Conservation (phyloP, 2,113 vertebrate species). For the Ctenodactylus gundi region DNA sequence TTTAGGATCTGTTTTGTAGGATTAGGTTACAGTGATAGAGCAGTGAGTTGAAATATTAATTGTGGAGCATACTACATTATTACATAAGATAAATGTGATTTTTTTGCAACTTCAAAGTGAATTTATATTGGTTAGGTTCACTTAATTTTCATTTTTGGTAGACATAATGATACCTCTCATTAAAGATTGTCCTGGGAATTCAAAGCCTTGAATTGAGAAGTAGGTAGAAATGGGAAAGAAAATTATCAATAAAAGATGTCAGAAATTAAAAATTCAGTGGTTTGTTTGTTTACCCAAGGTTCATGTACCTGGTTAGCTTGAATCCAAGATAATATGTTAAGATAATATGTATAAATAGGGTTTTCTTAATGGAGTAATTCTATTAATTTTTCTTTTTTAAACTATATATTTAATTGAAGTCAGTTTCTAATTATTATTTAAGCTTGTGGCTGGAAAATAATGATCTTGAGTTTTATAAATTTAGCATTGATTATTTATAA, state of each 20-base stretch:
- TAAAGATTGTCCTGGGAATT: slow-evolving; percentile 29
- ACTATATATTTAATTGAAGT: neutral
- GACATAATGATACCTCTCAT: neutral
- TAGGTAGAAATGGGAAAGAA: too few relatives aligned
- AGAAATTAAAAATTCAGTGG: neutral
- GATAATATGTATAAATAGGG: neutral
- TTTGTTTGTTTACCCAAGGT: slow-evolving; percentile 2
- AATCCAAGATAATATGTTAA: slow-evolving; percentile 5
- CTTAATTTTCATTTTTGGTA: slow-evolving; percentile 45
- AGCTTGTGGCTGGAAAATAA: slow-evolving; percentile 41
- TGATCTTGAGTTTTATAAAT: slow-evolving; percentile 12
- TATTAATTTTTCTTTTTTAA: slow-evolving; percentile 25
- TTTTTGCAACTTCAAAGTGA: slow-evolving; percentile 4
- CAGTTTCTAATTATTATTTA: slow-evolving; percentile 13
- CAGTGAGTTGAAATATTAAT: neutral
- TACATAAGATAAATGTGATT: neutral
- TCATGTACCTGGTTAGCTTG: neutral
- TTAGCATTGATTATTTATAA: slow-evolving; percentile 17
- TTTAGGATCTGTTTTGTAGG: neutral
- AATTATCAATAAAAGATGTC: too few relatives aligned
- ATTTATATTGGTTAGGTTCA: neutral
- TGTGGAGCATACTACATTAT: neutral
- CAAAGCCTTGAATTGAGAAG: slow-evolving; percentile 42
- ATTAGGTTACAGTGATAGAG: neutral
- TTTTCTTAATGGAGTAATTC: neutral